A percentile compares a stretch with the other conserved stretches of the same genome.
These are phyloP conservation scores for Thalassarche chlororhynchos DNA, from an alignment of 2,113 vertebrate species.

Conservation along the genomic window DNA sequence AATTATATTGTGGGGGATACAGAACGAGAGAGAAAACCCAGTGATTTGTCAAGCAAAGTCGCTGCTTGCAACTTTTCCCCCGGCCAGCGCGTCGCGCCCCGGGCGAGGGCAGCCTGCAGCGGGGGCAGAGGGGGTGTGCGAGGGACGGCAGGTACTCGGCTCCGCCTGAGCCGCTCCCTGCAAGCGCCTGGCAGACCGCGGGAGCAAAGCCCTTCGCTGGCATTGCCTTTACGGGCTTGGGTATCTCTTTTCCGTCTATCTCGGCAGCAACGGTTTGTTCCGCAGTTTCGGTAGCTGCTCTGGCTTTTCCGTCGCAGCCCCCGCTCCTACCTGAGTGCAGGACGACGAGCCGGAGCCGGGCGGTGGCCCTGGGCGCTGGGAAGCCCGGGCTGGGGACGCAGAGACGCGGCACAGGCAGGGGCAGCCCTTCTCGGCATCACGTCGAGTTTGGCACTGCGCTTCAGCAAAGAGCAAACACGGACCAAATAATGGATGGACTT, in stretches of 20 bases:
- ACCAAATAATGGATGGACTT: neutral
- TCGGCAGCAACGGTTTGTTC: neutral
- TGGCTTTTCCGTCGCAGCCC: neutral
- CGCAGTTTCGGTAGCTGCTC: neutral
- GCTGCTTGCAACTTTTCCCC: neutral
- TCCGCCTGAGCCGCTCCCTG: neutral
- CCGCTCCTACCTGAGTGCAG: constrained; percentile 46
- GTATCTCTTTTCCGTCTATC: neutral
- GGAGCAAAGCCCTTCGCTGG: neutral
- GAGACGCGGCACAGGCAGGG: neutral
- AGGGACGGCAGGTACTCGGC: neutral
- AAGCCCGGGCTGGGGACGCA: neutral
- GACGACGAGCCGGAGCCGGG: neutral
- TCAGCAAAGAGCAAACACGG: neutral
- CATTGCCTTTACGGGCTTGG: rapidly evolving
- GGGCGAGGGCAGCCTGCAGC: neutral
- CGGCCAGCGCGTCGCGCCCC: neutral
- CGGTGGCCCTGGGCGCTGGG: neutral
- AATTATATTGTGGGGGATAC: neutral
- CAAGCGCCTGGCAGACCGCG: neutral
- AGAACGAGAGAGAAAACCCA: neutral
- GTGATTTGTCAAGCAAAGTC: neutral
- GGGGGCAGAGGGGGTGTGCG: neutral
- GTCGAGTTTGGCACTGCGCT: constrained; percentile 1
- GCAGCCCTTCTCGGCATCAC: neutral